Percentiles rank a stretch among this genome's conserved stretches.
Conservation (phyloP, 92 coral and sea anemone genomes). For the Metridium senile region DNA sequence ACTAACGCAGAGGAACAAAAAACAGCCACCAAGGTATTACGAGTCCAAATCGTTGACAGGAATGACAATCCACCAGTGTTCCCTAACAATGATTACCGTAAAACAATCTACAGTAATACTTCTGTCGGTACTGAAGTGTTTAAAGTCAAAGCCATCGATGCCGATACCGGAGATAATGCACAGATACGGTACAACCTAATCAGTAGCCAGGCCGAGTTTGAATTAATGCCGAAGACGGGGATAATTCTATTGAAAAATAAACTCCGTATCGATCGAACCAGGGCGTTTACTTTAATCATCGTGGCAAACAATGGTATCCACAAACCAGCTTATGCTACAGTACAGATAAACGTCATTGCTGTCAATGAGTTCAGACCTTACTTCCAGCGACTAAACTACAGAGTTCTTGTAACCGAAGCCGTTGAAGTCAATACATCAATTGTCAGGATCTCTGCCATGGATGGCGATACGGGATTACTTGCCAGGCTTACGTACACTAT, state of each 20-base stretch:
- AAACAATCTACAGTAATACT: constrained; percentile 68
- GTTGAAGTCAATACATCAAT: constrained; percentile 72
- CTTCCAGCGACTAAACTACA: constrained; percentile 64
- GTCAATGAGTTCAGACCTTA: constrained; percentile 74
- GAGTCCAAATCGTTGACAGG: constrained; percentile 58
- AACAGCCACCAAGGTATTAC: constrained; percentile 35
- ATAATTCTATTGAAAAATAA: constrained; percentile 57
- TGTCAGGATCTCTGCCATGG: constrained; percentile 61
- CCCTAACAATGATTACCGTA: constrained; percentile 36
- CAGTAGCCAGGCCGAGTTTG: constrained; percentile 48
- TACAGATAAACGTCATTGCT: constrained; percentile 51
- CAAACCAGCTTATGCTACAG: constrained; percentile 33
- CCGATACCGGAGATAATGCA: constrained; percentile 60
- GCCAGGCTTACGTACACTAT: constrained; percentile 63
- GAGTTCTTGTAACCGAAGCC: constrained; percentile 73
- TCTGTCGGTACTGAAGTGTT: constrained; percentile 62
- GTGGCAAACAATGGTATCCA: constrained; percentile 69
- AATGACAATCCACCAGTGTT: constrained; percentile 77
- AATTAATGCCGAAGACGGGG: constrained; percentile 67
- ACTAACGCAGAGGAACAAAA: constrained; percentile 70
- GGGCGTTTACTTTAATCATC: constrained; percentile 50
- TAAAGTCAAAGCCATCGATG: constrained; percentile 68
- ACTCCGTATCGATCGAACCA: constrained; percentile 41
- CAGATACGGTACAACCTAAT: constrained; percentile 54
- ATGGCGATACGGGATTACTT: constrained; percentile 59